Base-by-base conservation (phyloP, 2,888 invertebrate genomes). In the Byasa hedistus region DNA sequence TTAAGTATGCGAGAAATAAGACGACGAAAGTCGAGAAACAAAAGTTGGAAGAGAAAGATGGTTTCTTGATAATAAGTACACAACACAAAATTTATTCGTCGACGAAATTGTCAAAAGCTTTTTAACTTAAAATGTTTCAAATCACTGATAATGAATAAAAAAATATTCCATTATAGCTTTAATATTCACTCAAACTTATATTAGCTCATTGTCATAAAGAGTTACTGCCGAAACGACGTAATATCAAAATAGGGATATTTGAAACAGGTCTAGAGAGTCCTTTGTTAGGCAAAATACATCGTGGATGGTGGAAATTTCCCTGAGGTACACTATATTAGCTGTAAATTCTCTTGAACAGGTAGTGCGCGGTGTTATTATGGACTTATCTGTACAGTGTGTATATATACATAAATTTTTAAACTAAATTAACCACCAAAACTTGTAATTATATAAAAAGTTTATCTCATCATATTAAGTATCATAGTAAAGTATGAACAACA, bases 251-350 rank as follows among this genome's bases (percentile, higher is more conserved):
- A 51, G 23, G 22, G 22, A 54, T 54, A 54, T 54, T 54, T 54
- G 52, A 54, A 54, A 54, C 22, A 10, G 22, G 52, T 51, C 51
- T 51, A 51, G 51, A 17, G 51, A 51, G 51, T 54, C 52, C 52
- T 54, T 54, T 54, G 52, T 54, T 54, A 54, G 52, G 52, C 22
- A 54, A 54, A 54, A 54, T 54, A 54, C 52, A 54, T 22, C 22
- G 52, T 23, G 52, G 52, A 54, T 23, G 52, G 52, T 22, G 22
- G 52, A 54, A 54, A 54, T 54, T 54, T 54, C 52, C 52, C 52
- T 54, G 22, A 21, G 52, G 52, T 22, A 54, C 52, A 54, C n/a
- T 54, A 54, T 54, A 54, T 54, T 54, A 54, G 23, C 22, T 54
- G 52, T 54, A 23, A 54, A 54, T 54, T 54, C 22, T 54, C 52